Percentiles rank a stretch among this genome's conserved stretches.
Evolutionary conservation across 2,888 invertebrate species (phyloP).

Genomic region (Drosophila mayaguana): DNA sequence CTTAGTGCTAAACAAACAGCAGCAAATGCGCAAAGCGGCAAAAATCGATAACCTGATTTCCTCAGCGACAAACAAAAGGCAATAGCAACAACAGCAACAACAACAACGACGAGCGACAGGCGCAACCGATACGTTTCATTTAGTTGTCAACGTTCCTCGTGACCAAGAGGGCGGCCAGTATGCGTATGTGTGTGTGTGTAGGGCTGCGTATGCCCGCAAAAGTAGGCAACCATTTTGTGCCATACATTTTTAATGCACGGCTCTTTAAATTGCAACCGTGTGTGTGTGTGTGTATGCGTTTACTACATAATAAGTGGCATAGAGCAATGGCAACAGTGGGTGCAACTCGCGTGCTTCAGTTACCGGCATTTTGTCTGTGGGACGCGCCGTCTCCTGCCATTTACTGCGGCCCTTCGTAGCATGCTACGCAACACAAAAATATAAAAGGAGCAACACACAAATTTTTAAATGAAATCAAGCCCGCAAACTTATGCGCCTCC

Average conservation of each 20-base stretch:
- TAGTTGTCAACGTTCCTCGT: constrained; percentile 47
- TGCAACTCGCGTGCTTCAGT: constrained; percentile 53
- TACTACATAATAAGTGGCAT: constrained; percentile 54
- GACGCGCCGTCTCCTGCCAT: constrained; percentile 12
- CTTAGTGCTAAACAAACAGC: constrained; percentile 50
- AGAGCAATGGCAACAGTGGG: constrained; percentile 56
- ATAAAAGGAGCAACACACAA: constrained; percentile 14
- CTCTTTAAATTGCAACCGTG: constrained; percentile 35
- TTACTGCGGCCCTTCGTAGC: constrained; percentile 9
- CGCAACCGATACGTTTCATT: constrained; percentile 52
- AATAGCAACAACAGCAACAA: constrained; percentile 23
- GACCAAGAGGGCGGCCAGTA: not conserved
- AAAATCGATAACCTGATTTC: constrained; percentile 78
- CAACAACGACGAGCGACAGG: constrained; percentile 1
- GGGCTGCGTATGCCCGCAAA: constrained; percentile 32
- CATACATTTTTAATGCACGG: constrained; percentile 55
- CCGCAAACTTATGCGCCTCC: constrained; percentile 2
- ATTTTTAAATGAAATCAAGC: constrained; percentile 49
- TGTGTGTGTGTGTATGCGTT: constrained; percentile 28
- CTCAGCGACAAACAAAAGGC: constrained; percentile 70
- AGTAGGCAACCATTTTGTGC: constrained; percentile 52
- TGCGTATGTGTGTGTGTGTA: constrained; percentile 3
- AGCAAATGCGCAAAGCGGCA: constrained; percentile 57
- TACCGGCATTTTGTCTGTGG: constrained; percentile 46
- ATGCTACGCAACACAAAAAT: constrained; percentile 7